Evolutionary conservation across 2,797 vertebrate genomes (phyloP).

Genomic region (Artibeus jamaicensis): DNA sequence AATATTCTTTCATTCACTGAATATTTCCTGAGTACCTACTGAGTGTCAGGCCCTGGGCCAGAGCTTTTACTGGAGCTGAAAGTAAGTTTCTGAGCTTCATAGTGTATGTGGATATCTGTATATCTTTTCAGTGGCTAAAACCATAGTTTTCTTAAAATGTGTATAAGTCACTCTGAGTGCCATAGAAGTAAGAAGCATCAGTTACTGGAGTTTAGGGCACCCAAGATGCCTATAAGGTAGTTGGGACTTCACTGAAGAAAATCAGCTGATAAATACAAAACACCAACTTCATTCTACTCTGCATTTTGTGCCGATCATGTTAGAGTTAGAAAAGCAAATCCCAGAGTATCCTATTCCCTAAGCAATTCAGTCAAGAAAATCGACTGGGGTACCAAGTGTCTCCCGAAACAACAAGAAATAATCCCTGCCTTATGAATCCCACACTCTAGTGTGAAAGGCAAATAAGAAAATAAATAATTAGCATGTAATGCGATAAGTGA

Average conservation of each 20-base stretch:
- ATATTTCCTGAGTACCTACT: not conserved
- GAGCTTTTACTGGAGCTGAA: not conserved
- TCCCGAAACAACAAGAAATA: not conserved
- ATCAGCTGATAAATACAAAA: not conserved
- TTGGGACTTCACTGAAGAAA: not conserved
- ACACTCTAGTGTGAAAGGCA: not conserved
- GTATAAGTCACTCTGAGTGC: not conserved
- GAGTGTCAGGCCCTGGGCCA: not conserved
- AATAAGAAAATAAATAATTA: not conserved
- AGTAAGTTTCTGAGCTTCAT: not conserved
- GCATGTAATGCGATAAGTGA: not conserved
- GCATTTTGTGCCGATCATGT: not conserved
- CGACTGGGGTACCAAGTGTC: not conserved
- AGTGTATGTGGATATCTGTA: not conserved
- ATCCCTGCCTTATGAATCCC: not conserved
- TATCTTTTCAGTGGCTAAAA: slow-evolving; percentile 26
- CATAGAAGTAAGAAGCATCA: not conserved
- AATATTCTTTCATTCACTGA: not conserved
- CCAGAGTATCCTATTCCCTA: not conserved
- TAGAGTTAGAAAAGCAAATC: slow-evolving; percentile 14
- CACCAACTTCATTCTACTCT: not conserved
- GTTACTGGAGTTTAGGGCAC: not conserved
- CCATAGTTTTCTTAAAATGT: not conserved
- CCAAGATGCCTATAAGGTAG: not conserved
- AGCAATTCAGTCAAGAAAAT: not conserved